These are phyloP conservation scores for Mycetomoellerius zeteki DNA, from an alignment of 1,140 invertebrate genomes.

Conservation along the genomic window DNA sequence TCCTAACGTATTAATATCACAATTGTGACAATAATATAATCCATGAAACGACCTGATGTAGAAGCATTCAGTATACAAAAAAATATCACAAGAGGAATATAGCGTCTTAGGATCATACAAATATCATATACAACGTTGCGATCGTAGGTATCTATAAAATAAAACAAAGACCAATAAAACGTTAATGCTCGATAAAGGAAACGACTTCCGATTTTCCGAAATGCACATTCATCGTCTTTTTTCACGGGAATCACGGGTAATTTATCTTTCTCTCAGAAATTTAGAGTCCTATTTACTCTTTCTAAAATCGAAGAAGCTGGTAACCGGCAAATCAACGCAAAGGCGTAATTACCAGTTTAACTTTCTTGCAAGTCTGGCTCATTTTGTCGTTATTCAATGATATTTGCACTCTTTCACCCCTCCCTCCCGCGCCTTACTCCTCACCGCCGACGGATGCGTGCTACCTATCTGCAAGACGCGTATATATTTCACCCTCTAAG, in stretches of 20 bases:
- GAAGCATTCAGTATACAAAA: not conserved
- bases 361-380: not conserved
- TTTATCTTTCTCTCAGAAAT: not conserved
- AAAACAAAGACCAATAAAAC: slow-evolving; percentile 25
- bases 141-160: slow-evolving; percentile 32
- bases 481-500: slow-evolving; percentile 60
- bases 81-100: not conserved
- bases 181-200: slow-evolving; percentile 67
- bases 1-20: not conserved
- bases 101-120: not conserved
- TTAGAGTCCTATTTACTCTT: not conserved
- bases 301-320: not conserved
- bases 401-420: slow-evolving; percentile 7
- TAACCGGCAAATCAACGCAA: not conserved
- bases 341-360: slow-evolving; percentile 9
- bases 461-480: slow-evolving; percentile 2
- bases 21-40: not conserved
- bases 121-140: not conserved
- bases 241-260: no score
- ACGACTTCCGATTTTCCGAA: slow-evolving; percentile 26
- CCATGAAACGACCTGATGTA: not conserved
- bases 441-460: not conserved
- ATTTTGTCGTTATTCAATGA: not conserved
- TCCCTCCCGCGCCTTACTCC: not conserved
- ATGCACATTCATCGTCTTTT: slow-evolving; percentile 16